phyloP scores from a whole-genome alignment of 92 coral and sea anemone species.

The Plumapathes pennacea region DNA sequence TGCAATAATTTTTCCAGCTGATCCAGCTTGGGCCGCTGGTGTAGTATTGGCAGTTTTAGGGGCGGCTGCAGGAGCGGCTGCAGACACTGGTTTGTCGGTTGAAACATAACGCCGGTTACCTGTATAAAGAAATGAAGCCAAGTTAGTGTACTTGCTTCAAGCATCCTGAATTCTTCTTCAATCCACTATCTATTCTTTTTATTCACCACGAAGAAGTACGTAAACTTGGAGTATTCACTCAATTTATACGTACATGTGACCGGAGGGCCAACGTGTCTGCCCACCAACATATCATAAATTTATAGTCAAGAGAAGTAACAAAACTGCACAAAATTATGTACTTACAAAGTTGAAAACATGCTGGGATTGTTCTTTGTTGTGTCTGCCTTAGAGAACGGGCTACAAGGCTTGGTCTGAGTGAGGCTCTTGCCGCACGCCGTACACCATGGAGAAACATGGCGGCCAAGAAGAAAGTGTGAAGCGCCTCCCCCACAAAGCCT shows the following conservation, averaged over 20 bases:
- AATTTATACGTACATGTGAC: slow-evolving; percentile 42
- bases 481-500: slow-evolving; percentile 44
- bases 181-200: too few species aligned
- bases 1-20: slow-evolving; percentile 88
- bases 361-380: slow-evolving; percentile 76
- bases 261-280: slow-evolving; percentile 76
- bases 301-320: background rate
- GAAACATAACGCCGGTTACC: slow-evolving; percentile 92
- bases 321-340: slow-evolving; percentile 1
- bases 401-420: slow-evolving; percentile 69
- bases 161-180: too few species aligned
- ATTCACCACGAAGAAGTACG: too few species aligned
- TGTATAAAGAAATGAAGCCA: slow-evolving; percentile 11
- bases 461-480: slow-evolving; percentile 64
- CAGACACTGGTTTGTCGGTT: slow-evolving; percentile 90
- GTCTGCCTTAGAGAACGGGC: slow-evolving; percentile 76
- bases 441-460: slow-evolving; percentile 97
- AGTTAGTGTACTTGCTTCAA: too few species aligned
- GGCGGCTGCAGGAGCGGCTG: slow-evolving; percentile 73
- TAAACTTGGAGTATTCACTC: too few species aligned
- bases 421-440: slow-evolving; percentile 94
- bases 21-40: slow-evolving; percentile 65
- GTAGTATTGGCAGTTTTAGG: slow-evolving; percentile 54
- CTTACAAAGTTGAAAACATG: slow-evolving; percentile 91
- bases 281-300: slow-evolving; percentile 5